Base-by-base conservation (phyloP, 2,888 invertebrate genomes). In the Temnothorax ravouxi region DNA sequence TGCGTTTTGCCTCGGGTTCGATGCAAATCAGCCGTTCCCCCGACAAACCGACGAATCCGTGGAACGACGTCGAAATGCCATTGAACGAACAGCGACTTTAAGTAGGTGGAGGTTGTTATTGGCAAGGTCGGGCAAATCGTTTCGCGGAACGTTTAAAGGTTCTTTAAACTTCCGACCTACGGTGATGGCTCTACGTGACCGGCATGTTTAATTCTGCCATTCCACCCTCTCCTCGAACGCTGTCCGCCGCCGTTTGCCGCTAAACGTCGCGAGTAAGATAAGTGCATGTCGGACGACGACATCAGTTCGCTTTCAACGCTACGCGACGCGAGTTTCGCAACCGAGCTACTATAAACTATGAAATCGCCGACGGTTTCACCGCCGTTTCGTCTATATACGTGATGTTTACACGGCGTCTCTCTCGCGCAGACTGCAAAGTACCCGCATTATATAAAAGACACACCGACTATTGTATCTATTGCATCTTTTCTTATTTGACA, bases 61-160 rank as follows among this genome's bases (percentile, higher is more conserved):
- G 13, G n/a, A 47, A 59, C 47, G 18, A 47, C 13, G 59, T 79
- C 34, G 34, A 79, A 34, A 69, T 41, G 59, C 50, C 44, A 44
- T 71, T 56, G 71, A 79, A 79, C 38, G 21, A 61, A 59, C 34
- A 38, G 47, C 38, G 59, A 47, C 71, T 80, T 50, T 71, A 80
- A 80, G 59, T 83, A 66, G 66, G 64, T 66, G n/a, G 83, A 64
- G 66, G 41, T 62, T 76, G 25, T 56, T 77, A 77, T 67, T 56
- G 44, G 64, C 83, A 83, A 79, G 77, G 62, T 81, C 66, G 79
- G 64, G 47, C 79, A 83, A 83, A 66, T 83, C 59, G 59, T 66
- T 77, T 76, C 62, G 62, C 62, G 52, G 52, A 81, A 81, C 77
- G 76, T 44, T 81, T 81, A 81, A 62, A 75, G 62, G 54, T 64